These are phyloP conservation scores for Thaumatotibia leucotreta DNA, from an alignment of 1,140 invertebrate species.

Conservation along the genomic window DNA sequence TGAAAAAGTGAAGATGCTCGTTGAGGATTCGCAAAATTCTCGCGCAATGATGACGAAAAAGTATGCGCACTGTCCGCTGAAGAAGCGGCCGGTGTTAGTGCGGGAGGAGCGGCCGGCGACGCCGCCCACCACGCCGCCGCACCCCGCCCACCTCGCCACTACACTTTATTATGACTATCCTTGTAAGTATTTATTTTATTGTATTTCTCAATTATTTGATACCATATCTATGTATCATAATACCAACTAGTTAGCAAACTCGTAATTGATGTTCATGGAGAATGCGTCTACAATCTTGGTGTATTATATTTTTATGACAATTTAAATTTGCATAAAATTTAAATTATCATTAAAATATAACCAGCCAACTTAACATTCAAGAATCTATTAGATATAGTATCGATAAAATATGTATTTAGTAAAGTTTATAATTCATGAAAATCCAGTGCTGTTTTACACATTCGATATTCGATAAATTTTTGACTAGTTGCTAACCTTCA, in stretches of 20 bases:
- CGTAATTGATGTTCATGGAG: no score
- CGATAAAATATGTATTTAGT: no score
- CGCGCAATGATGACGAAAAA: slow-evolving; percentile 85
- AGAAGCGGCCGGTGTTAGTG: slow-evolving; percentile 89
- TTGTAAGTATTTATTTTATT: slow-evolving; percentile 53
- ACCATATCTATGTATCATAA: neutral
- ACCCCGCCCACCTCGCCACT: slow-evolving; percentile 67
- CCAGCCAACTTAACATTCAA: no score
- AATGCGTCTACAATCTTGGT: no score
- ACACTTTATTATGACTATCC: slow-evolving; percentile 58
- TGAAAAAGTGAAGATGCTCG: slow-evolving; percentile 72
- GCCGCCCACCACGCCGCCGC: slow-evolving; percentile 74
- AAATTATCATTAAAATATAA: no score
- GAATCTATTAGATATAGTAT: no score
- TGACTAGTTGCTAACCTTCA: neutral
- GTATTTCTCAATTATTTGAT: neutral
- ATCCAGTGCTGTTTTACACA: no score
- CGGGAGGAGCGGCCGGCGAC: slow-evolving; percentile 75
- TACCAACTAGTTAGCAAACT: no score
- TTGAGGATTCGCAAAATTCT: slow-evolving; percentile 69
- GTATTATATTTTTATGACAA: no score
- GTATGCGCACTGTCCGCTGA: slow-evolving; percentile 92
- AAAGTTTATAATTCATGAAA: no score
- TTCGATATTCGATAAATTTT: no score
- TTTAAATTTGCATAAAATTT: no score